Evolutionary conservation across 2,888 invertebrate genomes (phyloP), one percentile per base, ranked within the genome.

Genomic region (Andrena trimmerana): DNA sequence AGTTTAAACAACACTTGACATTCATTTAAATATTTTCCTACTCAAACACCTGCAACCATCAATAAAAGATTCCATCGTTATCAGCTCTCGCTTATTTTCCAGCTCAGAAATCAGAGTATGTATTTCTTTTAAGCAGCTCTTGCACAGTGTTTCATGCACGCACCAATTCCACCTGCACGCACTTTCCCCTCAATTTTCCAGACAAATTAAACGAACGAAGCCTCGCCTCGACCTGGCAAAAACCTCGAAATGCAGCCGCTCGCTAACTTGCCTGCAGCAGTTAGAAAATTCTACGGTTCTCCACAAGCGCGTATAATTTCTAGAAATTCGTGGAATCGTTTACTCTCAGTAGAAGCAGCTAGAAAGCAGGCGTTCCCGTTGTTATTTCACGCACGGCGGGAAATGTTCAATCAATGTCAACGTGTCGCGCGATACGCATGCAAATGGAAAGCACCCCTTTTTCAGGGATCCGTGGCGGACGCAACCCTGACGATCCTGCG

Each of bases 391-490:
- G 60, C 60, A 60, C 60, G 33, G 16, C 20, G 62, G 29, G 33
- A 67, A 77, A 81, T 67, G 67, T 62, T 81, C 66, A 60, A 72
- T 72, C 77, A 77, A 76, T 62, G 76, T 71, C 77, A 67, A 72
- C 71, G 62, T 48, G 42, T 13, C n/a, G 10, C 65, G 66, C 20
- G 65, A 63, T 57, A 27, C 65, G 60, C 52, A 66, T 76, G 76
- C 62, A 71, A 80, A 76, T 76, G 66, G 31, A 36, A 59, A 27
- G 20, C 48, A 27, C 68, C 54, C 50, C 52, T 62, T 68, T 33
- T 42, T 10, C 27, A 31, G 57, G 29, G 7, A 29, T 16, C 63
- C 8, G 31, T 48, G 68, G 8, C 48, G 27, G 57, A 68, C 52
- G 52, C 27, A 31, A 60, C 20, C 48, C 50, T 29, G 16, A 75